Percentiles rank a stretch among this genome's conserved stretches.
Evolutionary conservation across 2,113 vertebrate genomes (phyloP).

Genomic region (Calidris pugnax): DNA sequence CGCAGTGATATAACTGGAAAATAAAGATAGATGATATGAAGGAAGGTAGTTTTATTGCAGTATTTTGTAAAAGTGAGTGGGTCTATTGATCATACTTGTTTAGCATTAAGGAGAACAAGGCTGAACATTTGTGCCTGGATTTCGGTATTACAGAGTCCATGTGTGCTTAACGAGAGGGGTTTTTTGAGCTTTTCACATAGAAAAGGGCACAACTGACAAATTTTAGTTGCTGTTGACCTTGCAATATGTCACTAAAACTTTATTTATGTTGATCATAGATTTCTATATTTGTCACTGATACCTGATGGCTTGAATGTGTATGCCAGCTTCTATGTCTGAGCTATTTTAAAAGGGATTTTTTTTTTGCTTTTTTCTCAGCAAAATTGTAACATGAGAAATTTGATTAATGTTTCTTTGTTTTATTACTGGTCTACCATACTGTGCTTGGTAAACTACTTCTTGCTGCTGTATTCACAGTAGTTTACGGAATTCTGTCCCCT

Average conservation of each 20-base stretch:
- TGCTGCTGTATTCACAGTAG: not conserved
- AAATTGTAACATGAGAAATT: not conserved
- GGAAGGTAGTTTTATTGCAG: not conserved
- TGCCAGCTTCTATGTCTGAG: not conserved
- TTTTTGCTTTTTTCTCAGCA: not conserved
- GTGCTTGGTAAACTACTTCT: not conserved
- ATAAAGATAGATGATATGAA: not conserved
- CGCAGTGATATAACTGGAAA: not conserved
- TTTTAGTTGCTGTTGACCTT: not conserved
- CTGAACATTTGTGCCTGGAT: not conserved
- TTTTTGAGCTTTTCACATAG: not conserved
- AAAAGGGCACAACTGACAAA: not conserved
- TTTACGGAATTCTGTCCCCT: not conserved
- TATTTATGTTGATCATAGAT: not conserved
- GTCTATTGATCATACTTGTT: not conserved
- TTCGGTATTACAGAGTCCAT: not conserved
- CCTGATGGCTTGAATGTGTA: not conserved
- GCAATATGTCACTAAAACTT: not conserved
- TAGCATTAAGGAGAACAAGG: not conserved
- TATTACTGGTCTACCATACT: not conserved
- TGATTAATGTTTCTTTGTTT: not conserved
- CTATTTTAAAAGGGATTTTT: not conserved
- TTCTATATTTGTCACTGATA: not conserved
- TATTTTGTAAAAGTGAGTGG: not conserved
- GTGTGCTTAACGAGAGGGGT: not conserved